Conservation (phyloP, 2,888 invertebrate genomes). For the Coecobrya sp. region DNA sequence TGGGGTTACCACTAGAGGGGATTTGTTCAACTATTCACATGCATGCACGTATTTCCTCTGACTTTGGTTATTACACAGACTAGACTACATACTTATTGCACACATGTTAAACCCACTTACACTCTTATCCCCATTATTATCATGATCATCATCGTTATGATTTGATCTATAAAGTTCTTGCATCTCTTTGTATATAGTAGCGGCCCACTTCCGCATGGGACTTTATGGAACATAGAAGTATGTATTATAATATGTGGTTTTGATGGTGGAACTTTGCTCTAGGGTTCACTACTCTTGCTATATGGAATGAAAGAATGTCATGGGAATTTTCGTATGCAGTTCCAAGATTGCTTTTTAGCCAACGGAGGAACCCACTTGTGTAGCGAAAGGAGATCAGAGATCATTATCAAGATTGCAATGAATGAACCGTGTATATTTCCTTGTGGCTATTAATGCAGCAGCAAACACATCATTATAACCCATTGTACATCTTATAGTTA, state of each 20-base stretch:
- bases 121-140: not conserved
- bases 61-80: not conserved
- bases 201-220: no score
- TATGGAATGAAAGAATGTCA: constrained; percentile 9
- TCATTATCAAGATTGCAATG: constrained; percentile 18
- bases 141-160: not conserved
- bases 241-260: not conserved
- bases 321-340: constrained; percentile 1
- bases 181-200: no score
- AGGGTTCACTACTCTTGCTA: not conserved
- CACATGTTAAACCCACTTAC: not conserved
- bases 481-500: not conserved
- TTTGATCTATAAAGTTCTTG: not conserved
- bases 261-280: not conserved
- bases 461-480: not conserved
- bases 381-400: not conserved
- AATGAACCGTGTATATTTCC: not conserved
- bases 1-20: constrained; percentile 6
- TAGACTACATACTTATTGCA: not conserved
- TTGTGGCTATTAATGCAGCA: not conserved
- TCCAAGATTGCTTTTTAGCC: not conserved
- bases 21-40: not conserved
- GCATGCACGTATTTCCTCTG: not conserved
- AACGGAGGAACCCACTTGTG: not conserved
- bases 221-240: no score